These are phyloP conservation scores for Varecia variegata DNA, from an alignment of 2,797 vertebrate genomes.

Conservation along the genomic window DNA sequence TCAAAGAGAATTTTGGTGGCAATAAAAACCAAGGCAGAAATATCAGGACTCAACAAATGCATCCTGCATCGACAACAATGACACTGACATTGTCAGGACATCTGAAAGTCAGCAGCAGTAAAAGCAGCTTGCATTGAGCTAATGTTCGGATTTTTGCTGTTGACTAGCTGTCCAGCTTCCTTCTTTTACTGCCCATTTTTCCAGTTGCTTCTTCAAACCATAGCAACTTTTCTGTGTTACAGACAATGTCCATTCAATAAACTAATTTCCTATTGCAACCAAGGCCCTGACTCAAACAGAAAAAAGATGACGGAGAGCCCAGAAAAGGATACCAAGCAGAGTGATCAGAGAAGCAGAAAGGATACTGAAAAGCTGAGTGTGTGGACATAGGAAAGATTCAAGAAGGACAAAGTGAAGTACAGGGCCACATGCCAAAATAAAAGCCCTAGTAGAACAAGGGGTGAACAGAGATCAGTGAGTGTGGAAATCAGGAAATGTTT, in stretches of 20 bases:
- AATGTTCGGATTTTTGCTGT: background rate
- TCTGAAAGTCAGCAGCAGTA: background rate
- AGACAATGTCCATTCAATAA: background rate
- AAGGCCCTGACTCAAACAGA: background rate
- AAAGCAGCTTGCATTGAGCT: background rate
- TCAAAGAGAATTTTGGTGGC: background rate
- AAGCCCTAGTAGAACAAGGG: background rate
- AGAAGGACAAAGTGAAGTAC: background rate
- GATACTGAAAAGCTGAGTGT: background rate
- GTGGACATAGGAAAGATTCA: background rate
- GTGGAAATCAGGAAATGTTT: background rate
- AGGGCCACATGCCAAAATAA: background rate
- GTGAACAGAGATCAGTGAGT: background rate
- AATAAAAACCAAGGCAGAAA: background rate
- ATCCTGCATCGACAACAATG: background rate
- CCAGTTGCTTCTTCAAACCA: background rate
- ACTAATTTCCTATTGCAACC: background rate
- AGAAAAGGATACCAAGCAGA: background rate
- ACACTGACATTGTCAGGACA: background rate
- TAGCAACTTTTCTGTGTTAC: background rate
- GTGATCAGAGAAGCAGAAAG: background rate
- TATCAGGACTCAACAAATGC: background rate
- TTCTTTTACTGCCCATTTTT: background rate
- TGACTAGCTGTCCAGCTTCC: background rate
- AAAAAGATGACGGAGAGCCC: background rate